Evolutionary conservation across 2,113 vertebrate species (phyloP).

Genomic region (Neodon shergylaensis): DNA sequence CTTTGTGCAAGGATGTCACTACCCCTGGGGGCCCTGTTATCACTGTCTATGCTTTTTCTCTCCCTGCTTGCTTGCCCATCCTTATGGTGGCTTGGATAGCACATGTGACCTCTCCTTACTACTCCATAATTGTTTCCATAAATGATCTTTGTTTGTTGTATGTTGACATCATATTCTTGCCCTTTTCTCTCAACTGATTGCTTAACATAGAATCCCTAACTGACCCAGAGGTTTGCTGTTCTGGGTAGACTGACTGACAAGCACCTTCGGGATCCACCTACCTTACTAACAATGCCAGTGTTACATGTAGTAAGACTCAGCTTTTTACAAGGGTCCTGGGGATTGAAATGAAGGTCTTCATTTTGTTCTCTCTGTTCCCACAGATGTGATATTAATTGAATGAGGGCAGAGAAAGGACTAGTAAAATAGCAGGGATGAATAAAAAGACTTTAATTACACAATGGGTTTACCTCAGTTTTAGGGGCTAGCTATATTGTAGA

Average conservation of each 20-base stretch:
- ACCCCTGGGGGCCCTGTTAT: background rate
- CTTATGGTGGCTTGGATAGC: background rate
- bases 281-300: no score
- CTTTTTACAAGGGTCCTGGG: background rate
- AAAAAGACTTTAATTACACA: background rate
- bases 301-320: no score
- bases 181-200: background rate
- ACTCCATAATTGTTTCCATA: background rate
- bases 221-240: background rate
- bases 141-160: background rate
- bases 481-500: background rate
- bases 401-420: no score
- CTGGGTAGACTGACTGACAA: background rate
- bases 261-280: background rate
- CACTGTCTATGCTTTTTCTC: background rate
- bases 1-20: background rate
- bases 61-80: fast-evolving
- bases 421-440: background rate
- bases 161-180: background rate
- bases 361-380: background rate
- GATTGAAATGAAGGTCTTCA: background rate
- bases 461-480: background rate
- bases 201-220: no score
- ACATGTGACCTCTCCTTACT: background rate
- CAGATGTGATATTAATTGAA: background rate